phyloP scores from a whole-genome alignment of 1,140 invertebrate species.

The Drosophila funebris region DNA sequence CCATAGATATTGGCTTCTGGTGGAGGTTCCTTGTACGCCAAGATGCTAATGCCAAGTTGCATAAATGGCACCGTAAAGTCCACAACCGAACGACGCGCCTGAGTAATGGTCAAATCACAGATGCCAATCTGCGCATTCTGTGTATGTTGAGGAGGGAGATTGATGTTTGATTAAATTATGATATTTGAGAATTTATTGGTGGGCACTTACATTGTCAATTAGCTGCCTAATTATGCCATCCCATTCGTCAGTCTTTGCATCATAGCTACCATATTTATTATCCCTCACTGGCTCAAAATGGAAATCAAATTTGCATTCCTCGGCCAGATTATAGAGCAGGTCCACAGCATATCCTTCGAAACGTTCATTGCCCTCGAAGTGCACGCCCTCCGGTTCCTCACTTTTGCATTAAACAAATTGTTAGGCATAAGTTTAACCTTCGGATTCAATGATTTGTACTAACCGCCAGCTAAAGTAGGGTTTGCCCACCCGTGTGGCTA shows the following conservation, averaged over 20 bases:
- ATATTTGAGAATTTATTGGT: background rate
- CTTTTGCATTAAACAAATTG: slow-evolving; percentile 25
- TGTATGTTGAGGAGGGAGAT: background rate
- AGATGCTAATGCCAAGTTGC: slow-evolving; percentile 93
- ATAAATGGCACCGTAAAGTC: slow-evolving; percentile 97
- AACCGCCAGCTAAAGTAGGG: slow-evolving; percentile 77
- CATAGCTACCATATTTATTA: slow-evolving; percentile 88
- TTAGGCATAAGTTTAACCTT: background rate
- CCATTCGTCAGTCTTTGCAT: slow-evolving; percentile 89
- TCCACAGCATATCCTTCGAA: slow-evolving; percentile 92
- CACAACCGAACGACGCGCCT: slow-evolving; percentile 90
- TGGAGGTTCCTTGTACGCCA: slow-evolving; percentile 94
- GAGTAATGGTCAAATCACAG: slow-evolving; percentile 95
- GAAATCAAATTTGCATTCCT: slow-evolving; percentile 90
- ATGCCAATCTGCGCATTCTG: slow-evolving; percentile 95
- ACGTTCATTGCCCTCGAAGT: slow-evolving; percentile 85
- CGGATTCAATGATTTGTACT: slow-evolving; percentile 3
- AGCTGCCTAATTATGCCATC: slow-evolving; percentile 93
- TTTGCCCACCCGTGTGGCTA: slow-evolving; percentile 71
- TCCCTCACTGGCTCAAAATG: slow-evolving; percentile 89
- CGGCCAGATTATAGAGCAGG: slow-evolving; percentile 88
- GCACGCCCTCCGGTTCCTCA: slow-evolving; percentile 66
- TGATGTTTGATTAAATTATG: slow-evolving; percentile 12
- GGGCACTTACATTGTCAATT: slow-evolving; percentile 86
- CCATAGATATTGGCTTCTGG: slow-evolving; percentile 95